A percentile compares a stretch with the other conserved stretches of the same genome.
Evolutionary conservation across 2,113 vertebrate genomes (phyloP).

Genomic region (Cochlearius cochlearius): DNA sequence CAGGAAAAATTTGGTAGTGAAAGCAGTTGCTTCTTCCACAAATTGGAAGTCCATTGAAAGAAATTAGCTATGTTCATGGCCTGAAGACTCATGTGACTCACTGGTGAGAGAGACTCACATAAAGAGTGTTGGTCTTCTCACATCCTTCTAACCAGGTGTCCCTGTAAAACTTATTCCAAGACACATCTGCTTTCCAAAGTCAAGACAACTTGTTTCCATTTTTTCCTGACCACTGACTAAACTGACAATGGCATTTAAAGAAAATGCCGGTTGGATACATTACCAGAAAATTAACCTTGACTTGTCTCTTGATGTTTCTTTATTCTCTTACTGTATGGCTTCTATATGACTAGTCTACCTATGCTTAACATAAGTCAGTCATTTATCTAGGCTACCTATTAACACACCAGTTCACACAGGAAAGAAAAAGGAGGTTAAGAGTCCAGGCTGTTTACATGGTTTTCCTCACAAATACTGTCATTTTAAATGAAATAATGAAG

Average conservation of each 20-base stretch:
- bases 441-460: neutral
- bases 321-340: neutral
- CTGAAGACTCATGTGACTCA: neutral
- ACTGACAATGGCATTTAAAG: neutral
- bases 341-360: neutral
- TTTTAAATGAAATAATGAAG: neutral
- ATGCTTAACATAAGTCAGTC: neutral
- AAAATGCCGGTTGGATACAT: neutral
- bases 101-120: neutral
- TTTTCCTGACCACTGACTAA: neutral
- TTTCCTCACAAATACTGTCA: neutral
- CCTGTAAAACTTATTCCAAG: neutral
- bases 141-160: neutral
- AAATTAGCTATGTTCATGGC: neutral
- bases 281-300: neutral
- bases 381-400: neutral
- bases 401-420: neutral
- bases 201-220: neutral
- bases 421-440: neutral
- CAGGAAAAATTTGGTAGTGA: neutral
- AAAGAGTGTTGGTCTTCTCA: neutral
- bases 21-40: neutral
- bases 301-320: neutral
- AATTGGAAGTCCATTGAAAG: neutral
- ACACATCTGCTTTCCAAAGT: neutral